Evolutionary conservation across 2,888 invertebrate species (phyloP).

Genomic region (Sialis fuliginosa): DNA sequence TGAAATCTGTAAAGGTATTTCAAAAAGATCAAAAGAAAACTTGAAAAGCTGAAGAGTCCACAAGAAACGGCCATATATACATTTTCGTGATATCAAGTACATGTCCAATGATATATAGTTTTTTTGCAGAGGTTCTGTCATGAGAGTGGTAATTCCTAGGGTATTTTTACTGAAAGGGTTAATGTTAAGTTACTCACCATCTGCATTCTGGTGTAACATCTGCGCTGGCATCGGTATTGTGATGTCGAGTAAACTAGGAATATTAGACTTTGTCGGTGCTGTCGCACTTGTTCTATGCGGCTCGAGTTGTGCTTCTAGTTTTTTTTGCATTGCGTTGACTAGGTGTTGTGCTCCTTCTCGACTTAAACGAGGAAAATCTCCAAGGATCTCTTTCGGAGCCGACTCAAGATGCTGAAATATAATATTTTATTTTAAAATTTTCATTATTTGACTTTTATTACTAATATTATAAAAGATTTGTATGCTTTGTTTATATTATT

Average conservation of each 20-base stretch:
- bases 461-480: neutral
- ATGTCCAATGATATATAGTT: too few relatives aligned
- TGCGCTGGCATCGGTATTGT: slow-evolving; percentile 20
- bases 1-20: too few relatives aligned
- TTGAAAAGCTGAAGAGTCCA: too few relatives aligned
- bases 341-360: slow-evolving; percentile 50
- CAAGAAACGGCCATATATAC: too few relatives aligned
- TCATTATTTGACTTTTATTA: neutral
- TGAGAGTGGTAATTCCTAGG: too few relatives aligned
- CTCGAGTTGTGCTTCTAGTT: slow-evolving; percentile 26
- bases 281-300: slow-evolving; percentile 13
- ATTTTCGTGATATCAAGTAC: too few relatives aligned
- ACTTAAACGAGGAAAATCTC: slow-evolving; percentile 72
- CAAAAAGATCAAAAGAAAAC: too few relatives aligned
- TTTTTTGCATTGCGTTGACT: slow-evolving; percentile 30
- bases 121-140: too few relatives aligned
- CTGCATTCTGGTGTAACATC: slow-evolving; percentile 8
- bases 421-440: slow-evolving; percentile 14
- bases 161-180: too few relatives aligned
- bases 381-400: slow-evolving; percentile 77
- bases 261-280: slow-evolving; percentile 10
- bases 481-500: neutral
- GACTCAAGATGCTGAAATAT: slow-evolving; percentile 63
- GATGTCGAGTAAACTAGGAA: slow-evolving; percentile 23
- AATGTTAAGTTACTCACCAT: neutral